Evolutionary conservation across 2,888 invertebrate genomes (phyloP).

Genomic region (Tachina grossa): DNA sequence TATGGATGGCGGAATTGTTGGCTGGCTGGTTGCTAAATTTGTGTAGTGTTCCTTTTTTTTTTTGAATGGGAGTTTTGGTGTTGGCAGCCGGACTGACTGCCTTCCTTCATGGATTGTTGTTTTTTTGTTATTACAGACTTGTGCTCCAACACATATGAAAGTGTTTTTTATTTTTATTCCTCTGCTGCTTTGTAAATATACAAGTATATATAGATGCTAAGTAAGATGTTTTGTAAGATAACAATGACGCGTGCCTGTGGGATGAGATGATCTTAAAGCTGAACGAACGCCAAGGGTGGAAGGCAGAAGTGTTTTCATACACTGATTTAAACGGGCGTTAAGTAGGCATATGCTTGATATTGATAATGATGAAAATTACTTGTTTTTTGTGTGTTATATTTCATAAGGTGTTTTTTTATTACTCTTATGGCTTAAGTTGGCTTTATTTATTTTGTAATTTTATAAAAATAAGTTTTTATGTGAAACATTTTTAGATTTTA

Average conservation of each 20-base stretch:
- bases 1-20: conserved; percentile 37
- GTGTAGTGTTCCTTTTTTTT: not conserved
- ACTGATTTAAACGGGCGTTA: conserved; percentile 60
- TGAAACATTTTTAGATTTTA: too few relatives aligned
- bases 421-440: not conserved
- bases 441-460: not conserved
- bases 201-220: conserved; percentile 41
- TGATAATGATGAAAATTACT: conserved; percentile 20
- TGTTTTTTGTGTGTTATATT: not conserved
- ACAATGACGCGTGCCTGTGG: conserved; percentile 68
- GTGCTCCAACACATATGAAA: conserved; percentile 50
- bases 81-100: conserved; percentile 11
- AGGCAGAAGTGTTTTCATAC: conserved; percentile 9
- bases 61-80: conserved; percentile 7
- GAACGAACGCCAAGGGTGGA: not conserved
- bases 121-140: conserved; percentile 24
- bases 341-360: conserved; percentile 55
- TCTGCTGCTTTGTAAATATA: conserved; percentile 37
- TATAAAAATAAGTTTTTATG: not conserved
- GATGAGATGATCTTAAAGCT: conserved; percentile 57
- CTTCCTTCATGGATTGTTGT: conserved; percentile 28
- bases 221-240: conserved; percentile 64
- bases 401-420: conserved; percentile 15
- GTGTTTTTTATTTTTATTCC: conserved; percentile 44
- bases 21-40: not conserved